Evolutionary conservation across 1,140 invertebrate species (phyloP).

Genomic region (Andricus grossulariae): DNA sequence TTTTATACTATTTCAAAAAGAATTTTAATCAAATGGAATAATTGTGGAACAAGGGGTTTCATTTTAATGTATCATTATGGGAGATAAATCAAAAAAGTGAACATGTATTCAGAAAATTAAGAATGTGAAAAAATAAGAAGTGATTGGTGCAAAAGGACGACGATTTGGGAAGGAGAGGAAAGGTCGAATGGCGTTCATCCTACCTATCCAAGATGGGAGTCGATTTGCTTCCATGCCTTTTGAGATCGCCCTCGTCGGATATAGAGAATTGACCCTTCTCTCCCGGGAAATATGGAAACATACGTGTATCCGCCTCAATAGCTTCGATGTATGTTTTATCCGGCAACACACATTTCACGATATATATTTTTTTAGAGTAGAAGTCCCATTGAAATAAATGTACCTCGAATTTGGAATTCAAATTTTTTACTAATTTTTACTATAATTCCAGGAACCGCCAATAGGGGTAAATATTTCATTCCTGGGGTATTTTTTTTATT

Average conservation of each 20-base stretch:
- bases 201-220: conserved; percentile 44
- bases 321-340: background rate
- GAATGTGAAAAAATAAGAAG: background rate
- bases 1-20: too few species aligned
- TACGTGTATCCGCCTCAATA: conserved; percentile 42
- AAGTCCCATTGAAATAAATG: too few species aligned
- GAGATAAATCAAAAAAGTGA: background rate
- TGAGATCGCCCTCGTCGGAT: conserved; percentile 52
- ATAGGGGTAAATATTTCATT: too few species aligned
- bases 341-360: conserved; percentile 30
- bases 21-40: too few species aligned
- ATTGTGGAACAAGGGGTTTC: too few species aligned
- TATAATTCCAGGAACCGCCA: too few species aligned
- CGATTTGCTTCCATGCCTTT: conserved; percentile 45
- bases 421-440: too few species aligned
- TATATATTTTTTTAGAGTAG: background rate
- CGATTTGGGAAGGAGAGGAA: background rate
- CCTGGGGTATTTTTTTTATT: too few species aligned
- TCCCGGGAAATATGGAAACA: conserved; percentile 65
- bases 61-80: too few species aligned
- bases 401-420: too few species aligned
- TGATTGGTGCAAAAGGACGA: background rate
- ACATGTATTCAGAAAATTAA: background rate
- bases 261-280: conserved; percentile 58
- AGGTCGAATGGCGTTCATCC: background rate